Conservation (phyloP, 2,888 invertebrate species). For the Strigamia crassipes region DNA sequence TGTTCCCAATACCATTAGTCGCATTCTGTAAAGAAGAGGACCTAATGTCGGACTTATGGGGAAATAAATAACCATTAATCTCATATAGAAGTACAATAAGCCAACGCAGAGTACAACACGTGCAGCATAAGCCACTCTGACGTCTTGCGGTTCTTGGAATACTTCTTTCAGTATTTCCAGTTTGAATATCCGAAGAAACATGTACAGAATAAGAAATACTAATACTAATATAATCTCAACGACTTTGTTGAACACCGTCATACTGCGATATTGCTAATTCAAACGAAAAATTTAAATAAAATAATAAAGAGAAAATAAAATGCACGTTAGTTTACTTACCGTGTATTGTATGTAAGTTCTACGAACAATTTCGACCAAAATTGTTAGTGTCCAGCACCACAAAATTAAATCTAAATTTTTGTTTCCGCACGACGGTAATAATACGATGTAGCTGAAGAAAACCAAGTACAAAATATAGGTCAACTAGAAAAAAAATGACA, state of each 20-base stretch:
- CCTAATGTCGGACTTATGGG: slow-evolving; percentile 60
- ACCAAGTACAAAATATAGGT: slow-evolving; percentile 54
- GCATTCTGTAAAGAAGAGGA: slow-evolving; percentile 60
- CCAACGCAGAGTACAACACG: slow-evolving; percentile 57
- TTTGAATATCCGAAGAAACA: slow-evolving; percentile 55
- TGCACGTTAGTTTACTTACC: slow-evolving; percentile 47
- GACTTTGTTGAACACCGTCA: slow-evolving; percentile 48
- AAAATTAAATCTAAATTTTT: slow-evolving; percentile 55
- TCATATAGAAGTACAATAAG: slow-evolving; percentile 61
- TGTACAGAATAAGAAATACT: slow-evolving; percentile 54
- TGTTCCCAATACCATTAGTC: slow-evolving; percentile 56
- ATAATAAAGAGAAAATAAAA: too few relatives aligned
- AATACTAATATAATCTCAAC: slow-evolving; percentile 53
- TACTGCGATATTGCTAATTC: slow-evolving; percentile 10
- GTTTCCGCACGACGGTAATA: slow-evolving; percentile 59
- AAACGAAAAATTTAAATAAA: slow-evolving; percentile 8
- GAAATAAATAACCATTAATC: slow-evolving; percentile 60
- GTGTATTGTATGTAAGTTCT: slow-evolving; percentile 52
- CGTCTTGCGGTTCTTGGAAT: background rate
- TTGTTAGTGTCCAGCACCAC: slow-evolving; percentile 53
- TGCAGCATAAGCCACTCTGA: slow-evolving; percentile 53
- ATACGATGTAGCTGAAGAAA: slow-evolving; percentile 54
- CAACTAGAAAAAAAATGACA: slow-evolving; percentile 49
- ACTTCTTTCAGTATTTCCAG: slow-evolving; percentile 49
- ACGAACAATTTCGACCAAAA: slow-evolving; percentile 51